Evolutionary conservation across 2,113 vertebrate genomes (phyloP).

Genomic region (Pterocles orientalis): DNA sequence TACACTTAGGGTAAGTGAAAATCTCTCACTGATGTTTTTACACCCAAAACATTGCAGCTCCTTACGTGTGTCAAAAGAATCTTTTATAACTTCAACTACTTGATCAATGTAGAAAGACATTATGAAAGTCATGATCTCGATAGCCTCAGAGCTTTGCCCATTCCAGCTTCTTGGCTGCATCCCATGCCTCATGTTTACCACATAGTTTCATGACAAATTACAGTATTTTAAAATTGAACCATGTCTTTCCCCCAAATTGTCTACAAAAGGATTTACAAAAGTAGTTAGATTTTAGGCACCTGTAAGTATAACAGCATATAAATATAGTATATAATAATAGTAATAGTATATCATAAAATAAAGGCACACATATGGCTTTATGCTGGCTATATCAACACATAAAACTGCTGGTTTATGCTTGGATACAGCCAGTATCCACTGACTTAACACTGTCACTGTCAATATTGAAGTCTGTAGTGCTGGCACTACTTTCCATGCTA

Average conservation of each 20-base stretch:
- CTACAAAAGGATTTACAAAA: background rate
- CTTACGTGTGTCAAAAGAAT: background rate
- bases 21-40: background rate
- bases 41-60: background rate
- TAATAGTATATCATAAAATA: no score
- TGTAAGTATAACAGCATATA: background rate
- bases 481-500: background rate
- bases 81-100: background rate
- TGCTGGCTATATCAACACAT: accelerated
- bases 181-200: background rate
- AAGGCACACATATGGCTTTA: background rate
- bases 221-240: background rate
- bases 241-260: background rate
- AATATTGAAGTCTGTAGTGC: background rate
- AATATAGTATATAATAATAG: no score
- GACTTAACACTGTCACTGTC: background rate
- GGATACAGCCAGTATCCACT: background rate
- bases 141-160: background rate
- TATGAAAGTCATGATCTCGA: background rate
- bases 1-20: background rate
- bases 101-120: background rate
- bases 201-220: background rate
- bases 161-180: background rate
- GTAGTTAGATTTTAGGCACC: background rate
- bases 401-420: background rate